Percentiles rank a stretch among this genome's conserved stretches.
These are phyloP conservation scores for Trichonephila clavipes DNA, from an alignment of 1,140 invertebrate genomes.

Conservation along the genomic window DNA sequence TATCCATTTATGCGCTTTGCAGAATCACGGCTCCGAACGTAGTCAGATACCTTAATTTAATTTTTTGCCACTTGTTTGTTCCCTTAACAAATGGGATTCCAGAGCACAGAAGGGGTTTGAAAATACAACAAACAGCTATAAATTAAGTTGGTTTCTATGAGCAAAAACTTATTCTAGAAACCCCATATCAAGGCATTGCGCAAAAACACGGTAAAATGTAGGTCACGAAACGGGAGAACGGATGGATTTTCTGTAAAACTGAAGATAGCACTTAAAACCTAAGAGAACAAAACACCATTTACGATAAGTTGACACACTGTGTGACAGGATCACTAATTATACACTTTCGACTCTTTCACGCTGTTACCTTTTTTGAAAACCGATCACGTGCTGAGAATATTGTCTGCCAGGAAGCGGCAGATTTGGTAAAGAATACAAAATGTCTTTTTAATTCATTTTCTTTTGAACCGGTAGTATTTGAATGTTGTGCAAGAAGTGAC, in stretches of 20 bases:
- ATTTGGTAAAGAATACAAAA: conserved; percentile 28
- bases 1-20: too few species aligned
- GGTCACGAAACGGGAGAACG: conserved; percentile 1
- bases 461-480: background rate
- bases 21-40: too few species aligned
- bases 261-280: background rate
- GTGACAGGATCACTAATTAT: conserved; percentile 50
- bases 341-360: background rate
- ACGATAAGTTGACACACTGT: conserved; percentile 27
- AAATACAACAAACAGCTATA: background rate
- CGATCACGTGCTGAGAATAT: background rate
- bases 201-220: background rate
- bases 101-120: background rate
- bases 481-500: background rate
- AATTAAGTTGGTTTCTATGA: background rate
- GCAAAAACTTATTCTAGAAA: conserved; percentile 52
- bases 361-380: background rate
- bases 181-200: conserved; percentile 47
- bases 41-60: too few species aligned
- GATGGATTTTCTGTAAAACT: background rate
- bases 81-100: background rate
- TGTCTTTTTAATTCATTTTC: background rate
- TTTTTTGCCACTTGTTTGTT: background rate
- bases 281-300: conserved; percentile 1
- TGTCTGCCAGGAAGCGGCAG: background rate